Evolutionary conservation across 2,113 vertebrate species (phyloP).

Genomic region (sheep (Ovis aries)): DNA sequence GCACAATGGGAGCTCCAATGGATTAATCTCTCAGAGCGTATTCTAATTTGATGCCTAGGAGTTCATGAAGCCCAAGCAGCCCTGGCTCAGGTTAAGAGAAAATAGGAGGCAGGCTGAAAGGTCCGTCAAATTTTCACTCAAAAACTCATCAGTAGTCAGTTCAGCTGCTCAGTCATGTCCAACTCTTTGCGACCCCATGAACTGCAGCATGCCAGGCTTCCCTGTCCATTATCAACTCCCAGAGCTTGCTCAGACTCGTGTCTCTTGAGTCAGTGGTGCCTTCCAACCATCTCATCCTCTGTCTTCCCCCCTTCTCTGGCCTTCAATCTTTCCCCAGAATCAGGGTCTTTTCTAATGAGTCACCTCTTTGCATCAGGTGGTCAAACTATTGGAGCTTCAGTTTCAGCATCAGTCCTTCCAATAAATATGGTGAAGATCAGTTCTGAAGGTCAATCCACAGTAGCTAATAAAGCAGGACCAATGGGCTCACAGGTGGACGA

Average conservation of each 20-base stretch:
- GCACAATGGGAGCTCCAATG: neutral
- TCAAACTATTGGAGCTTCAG: neutral
- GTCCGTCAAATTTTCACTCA: neutral
- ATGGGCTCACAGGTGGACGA: fast-evolving
- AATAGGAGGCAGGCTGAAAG: neutral
- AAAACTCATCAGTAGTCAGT: neutral
- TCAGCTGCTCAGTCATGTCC: neutral
- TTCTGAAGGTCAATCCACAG: neutral
- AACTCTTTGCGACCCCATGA: neutral
- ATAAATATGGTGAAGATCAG: neutral
- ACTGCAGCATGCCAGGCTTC: neutral
- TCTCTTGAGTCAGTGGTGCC: neutral
- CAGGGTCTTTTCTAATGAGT: neutral
- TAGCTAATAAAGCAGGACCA: neutral
- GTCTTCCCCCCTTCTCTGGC: fast-evolving
- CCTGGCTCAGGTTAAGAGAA: neutral
- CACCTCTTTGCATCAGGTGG: neutral
- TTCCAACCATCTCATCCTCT: neutral
- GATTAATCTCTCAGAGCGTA: neutral
- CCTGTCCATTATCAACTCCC: neutral
- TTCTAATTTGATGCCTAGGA: neutral
- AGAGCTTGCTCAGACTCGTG: fast-evolving
- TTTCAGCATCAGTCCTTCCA: neutral
- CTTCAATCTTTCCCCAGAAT: neutral
- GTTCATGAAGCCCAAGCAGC: neutral